Evolutionary conservation across 2,888 invertebrate genomes (phyloP).

Genomic region (Crepidodera aurea): DNA sequence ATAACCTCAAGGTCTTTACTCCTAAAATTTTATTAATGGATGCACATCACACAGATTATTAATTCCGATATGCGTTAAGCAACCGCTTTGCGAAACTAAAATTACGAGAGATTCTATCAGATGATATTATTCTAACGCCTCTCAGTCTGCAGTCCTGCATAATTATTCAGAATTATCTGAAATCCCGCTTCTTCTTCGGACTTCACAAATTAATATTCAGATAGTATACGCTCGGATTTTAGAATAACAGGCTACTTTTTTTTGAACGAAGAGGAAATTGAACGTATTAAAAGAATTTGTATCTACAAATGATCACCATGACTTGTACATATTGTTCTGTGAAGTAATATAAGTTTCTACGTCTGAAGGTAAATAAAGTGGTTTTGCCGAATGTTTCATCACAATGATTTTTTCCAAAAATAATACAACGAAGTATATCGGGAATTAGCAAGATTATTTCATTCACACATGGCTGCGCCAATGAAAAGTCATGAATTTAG

Average conservation of each 20-base stretch:
- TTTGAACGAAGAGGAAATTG: background rate
- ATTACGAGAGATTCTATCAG: slow-evolving; percentile 30
- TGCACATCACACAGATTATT: slow-evolving; percentile 14
- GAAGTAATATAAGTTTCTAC: background rate
- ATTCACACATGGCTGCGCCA: too few species aligned
- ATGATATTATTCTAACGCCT: slow-evolving; percentile 38
- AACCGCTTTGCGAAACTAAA: slow-evolving; percentile 24
- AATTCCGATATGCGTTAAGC: slow-evolving; percentile 16
- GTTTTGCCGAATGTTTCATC: too few species aligned
- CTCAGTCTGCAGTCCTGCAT: slow-evolving; percentile 29
- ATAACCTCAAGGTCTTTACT: background rate
- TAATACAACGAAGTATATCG: too few species aligned
- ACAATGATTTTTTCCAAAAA: too few species aligned
- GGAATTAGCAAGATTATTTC: too few species aligned
- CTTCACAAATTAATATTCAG: slow-evolving; percentile 10
- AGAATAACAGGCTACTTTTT: background rate
- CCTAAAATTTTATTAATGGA: slow-evolving; percentile 13
- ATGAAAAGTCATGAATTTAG: too few species aligned
- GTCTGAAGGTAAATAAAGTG: too few species aligned
- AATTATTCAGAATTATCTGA: slow-evolving; percentile 22
- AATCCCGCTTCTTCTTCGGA: slow-evolving; percentile 11
- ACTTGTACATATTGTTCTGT: too few species aligned
- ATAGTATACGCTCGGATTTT: background rate
- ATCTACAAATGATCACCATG: too few species aligned
- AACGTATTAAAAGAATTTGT: background rate